phyloP scores from a whole-genome alignment of 2,797 vertebrate species.

The Poliocrania exsul region DNA sequence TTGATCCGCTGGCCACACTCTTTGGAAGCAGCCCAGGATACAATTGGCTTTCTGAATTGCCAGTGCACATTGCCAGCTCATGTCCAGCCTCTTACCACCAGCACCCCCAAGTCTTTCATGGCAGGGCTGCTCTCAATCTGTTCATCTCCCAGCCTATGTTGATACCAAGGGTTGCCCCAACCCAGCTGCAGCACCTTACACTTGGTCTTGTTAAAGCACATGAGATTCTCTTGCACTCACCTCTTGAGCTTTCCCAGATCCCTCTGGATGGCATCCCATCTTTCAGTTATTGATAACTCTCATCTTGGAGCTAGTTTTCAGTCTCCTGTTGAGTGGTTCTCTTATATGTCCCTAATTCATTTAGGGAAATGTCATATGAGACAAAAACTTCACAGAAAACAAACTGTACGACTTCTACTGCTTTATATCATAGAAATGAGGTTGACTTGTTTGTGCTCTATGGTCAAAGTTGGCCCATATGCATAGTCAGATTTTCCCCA shows the following conservation, averaged over 20 bases:
- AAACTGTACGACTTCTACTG: neutral
- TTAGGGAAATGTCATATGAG: neutral
- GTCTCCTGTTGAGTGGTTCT: neutral
- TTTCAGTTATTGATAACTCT: neutral
- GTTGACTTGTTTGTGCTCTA: neutral
- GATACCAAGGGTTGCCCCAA: rapidly evolving
- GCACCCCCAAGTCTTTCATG: neutral
- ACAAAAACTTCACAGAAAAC: neutral
- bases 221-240: neutral
- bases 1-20: neutral
- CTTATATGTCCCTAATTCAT: neutral
- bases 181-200: no score
- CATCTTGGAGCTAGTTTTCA: neutral
- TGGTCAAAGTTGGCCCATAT: neutral
- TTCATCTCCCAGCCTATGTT: neutral
- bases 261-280: neutral
- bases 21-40: neutral
- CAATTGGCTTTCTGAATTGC: neutral
- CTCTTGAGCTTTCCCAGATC: neutral
- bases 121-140: neutral
- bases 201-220: neutral
- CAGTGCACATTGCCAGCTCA: neutral
- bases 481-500: neutral
- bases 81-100: neutral
- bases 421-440: neutral